A percentile compares a stretch with the other conserved stretches of the same genome.
Conservation (phyloP, 2,888 invertebrate species). For the Allolobophora icterica region DNA sequence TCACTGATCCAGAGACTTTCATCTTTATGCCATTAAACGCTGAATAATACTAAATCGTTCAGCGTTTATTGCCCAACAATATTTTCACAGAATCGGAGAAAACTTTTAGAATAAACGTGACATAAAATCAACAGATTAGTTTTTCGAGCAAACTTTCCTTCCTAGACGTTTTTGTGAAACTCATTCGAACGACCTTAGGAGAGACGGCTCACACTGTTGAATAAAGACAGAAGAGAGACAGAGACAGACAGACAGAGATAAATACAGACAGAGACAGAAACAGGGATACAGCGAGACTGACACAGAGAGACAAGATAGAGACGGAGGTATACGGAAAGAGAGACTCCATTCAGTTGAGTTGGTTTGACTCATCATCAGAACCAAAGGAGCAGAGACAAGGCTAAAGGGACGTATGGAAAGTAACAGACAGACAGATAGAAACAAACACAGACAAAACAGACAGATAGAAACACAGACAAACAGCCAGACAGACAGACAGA, state of each 20-base stretch:
- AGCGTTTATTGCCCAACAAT: neutral
- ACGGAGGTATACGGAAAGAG: too few relatives aligned
- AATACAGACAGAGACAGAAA: too few relatives aligned
- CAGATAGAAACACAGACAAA: neutral
- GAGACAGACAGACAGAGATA: neutral
- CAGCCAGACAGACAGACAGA: neutral
- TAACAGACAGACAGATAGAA: too few relatives aligned
- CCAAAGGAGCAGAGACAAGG: too few relatives aligned
- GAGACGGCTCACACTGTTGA: neutral
- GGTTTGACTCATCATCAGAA: too few relatives aligned
- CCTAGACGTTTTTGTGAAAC: neutral
- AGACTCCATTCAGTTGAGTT: too few relatives aligned
- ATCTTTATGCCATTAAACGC: neutral
- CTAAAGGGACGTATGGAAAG: too few relatives aligned
- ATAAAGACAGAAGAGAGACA: neutral
- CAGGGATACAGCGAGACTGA: neutral
- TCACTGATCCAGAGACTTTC: neutral
- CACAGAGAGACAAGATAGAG: neutral
- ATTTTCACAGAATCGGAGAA: neutral
- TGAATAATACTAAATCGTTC: neutral
- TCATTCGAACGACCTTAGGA: neutral
- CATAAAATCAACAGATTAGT: neutral
- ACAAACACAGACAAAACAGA: too few relatives aligned
- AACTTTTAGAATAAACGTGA: neutral
- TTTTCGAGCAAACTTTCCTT: neutral